Conservation (phyloP, 1,140 invertebrate species). For the Subanguina moxae region DNA sequence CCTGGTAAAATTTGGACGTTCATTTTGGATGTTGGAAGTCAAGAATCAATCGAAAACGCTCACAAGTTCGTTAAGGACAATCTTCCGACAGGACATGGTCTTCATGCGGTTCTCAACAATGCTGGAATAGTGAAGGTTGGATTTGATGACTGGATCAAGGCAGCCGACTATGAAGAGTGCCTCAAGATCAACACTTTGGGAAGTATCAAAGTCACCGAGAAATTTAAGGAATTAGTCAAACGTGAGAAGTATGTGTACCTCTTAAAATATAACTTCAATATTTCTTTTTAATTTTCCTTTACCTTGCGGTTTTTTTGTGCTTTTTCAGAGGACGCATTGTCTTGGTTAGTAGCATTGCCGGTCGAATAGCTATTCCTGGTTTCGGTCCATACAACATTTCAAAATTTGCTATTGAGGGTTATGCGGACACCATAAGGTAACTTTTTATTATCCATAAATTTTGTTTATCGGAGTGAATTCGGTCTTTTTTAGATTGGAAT, state of each 20-base stretch:
- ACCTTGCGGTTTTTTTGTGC: slow-evolving; percentile 48
- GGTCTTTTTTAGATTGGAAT: slow-evolving; percentile 39
- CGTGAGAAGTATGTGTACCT: neutral
- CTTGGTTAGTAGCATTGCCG: slow-evolving; percentile 50
- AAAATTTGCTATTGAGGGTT: slow-evolving; percentile 51
- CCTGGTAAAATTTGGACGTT: slow-evolving; percentile 60
- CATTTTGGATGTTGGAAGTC: slow-evolving; percentile 61
- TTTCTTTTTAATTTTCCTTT: no score
- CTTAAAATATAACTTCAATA: neutral
- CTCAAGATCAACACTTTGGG: no score
- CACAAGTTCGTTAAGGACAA: slow-evolving; percentile 37
- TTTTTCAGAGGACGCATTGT: slow-evolving; percentile 51
- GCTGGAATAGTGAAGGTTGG: no score
- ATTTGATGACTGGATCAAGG: no score
- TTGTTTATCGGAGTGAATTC: neutral
- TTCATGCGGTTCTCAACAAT: neutral
- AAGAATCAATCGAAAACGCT: slow-evolving; percentile 56
- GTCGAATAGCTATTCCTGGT: slow-evolving; percentile 32
- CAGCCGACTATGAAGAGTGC: no score
- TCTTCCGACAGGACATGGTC: slow-evolving; percentile 8
- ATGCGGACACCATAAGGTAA: slow-evolving; percentile 45
- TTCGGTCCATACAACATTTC: slow-evolving; percentile 43
- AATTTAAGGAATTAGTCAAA: no score
- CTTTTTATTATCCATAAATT: neutral
- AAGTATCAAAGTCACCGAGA: no score